Evolutionary conservation across 2,797 vertebrate species (phyloP).

Genomic region (Phoxinus dragarum): DNA sequence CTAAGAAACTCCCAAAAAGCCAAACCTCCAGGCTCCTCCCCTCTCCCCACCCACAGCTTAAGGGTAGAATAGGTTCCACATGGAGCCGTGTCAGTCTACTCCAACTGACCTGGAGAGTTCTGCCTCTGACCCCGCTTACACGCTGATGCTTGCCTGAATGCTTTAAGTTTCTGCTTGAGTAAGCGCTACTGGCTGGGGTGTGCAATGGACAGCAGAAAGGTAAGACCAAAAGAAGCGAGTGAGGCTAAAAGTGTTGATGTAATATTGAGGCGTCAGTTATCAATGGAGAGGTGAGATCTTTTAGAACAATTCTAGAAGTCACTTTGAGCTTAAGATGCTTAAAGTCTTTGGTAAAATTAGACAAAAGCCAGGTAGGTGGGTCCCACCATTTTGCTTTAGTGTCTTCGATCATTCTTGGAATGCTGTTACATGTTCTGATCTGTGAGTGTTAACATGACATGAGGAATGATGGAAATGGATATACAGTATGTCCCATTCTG

Average conservation of each 20-base stretch:
- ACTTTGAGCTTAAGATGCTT: neutral
- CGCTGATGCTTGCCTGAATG: constrained; percentile 25
- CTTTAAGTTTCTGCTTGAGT: constrained; percentile 4
- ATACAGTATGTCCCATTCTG: neutral
- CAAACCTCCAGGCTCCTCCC: constrained; percentile 40
- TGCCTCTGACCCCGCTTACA: constrained; percentile 11
- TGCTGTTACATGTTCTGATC: constrained; percentile 18
- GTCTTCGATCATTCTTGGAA: neutral
- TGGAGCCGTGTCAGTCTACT: constrained; percentile 42
- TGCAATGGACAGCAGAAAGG: constrained; percentile 34
- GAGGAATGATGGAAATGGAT: neutral
- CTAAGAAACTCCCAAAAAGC: constrained; percentile 13
- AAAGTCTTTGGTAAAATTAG: neutral
- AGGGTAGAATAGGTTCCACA: constrained; percentile 28
- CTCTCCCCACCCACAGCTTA: constrained; percentile 10
- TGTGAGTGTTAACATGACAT: neutral
- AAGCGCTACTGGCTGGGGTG: neutral
- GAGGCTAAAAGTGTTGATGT: neutral
- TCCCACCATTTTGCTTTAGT: neutral
- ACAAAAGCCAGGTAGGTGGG: neutral
- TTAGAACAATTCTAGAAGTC: neutral
- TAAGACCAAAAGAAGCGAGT: constrained; percentile 12
- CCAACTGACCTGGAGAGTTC: neutral
- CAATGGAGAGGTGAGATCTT: neutral
- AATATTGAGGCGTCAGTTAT: neutral